A percentile compares a stretch with the other conserved stretches of the same genome.
These are phyloP conservation scores for Pasiphila rectangulata DNA, from an alignment of 2,888 invertebrate genomes.

Conservation along the genomic window DNA sequence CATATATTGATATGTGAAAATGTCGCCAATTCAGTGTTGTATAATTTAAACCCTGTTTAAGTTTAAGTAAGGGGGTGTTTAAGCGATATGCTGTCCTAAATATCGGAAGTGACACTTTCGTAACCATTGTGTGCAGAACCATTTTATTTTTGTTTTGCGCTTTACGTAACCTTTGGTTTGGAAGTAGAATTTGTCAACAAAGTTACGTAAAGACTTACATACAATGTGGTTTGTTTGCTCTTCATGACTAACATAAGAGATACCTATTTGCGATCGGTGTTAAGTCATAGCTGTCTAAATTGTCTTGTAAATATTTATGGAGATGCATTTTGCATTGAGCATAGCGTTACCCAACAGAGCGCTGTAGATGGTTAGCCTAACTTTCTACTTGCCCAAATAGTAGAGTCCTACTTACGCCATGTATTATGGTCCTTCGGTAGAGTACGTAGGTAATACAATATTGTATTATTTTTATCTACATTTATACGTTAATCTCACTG, in stretches of 20 bases:
- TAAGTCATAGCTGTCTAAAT: conserved; percentile 27
- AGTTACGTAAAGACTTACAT: conserved; percentile 27
- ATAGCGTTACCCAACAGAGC: conserved; percentile 21
- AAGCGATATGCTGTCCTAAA: conserved; percentile 13
- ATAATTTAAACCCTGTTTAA: no score
- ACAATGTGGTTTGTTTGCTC: conserved; percentile 29
- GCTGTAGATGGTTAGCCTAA: conserved; percentile 8
- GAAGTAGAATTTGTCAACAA: conserved; percentile 28
- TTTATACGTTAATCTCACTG: no score
- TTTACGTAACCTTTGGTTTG: conserved; percentile 2
- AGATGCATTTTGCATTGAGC: conserved; percentile 11
- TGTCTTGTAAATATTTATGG: conserved; percentile 22
- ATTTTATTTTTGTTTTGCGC: conserved; percentile 25
- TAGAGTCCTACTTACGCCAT: conserved; percentile 1
- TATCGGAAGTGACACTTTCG: conserved; percentile 7
- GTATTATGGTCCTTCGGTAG: no score
- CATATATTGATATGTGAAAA: no score
- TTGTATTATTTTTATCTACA: no score
- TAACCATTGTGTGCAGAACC: neutral
- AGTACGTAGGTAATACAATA: no score
- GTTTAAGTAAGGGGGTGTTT: no score
- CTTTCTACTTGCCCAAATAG: conserved; percentile 18
- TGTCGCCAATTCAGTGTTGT: no score
- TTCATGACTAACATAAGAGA: conserved; percentile 16
- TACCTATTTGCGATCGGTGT: conserved; percentile 13